A percentile compares a stretch with the other conserved stretches of the same genome.
Evolutionary conservation across 1,140 invertebrate genomes (phyloP).

Genomic region (Apolygus lucorum): DNA sequence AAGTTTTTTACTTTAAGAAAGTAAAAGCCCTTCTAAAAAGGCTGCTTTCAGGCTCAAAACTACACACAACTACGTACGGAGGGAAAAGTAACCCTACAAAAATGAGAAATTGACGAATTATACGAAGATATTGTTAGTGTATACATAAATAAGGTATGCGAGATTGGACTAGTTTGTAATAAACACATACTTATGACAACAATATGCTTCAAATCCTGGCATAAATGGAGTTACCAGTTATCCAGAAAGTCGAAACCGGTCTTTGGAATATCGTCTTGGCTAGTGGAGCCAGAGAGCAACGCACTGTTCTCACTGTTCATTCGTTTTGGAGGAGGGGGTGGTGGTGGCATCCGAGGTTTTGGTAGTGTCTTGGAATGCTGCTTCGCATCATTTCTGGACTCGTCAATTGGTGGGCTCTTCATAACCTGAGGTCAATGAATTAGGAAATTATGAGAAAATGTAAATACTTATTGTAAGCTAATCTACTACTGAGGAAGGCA

Average conservation of each 20-base stretch:
- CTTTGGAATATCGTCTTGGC: constrained; percentile 32
- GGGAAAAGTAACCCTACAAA: too few species aligned
- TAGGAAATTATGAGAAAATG: too few species aligned
- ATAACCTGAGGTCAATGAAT: too few species aligned
- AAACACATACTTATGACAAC: not conserved
- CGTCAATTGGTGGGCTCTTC: not conserved
- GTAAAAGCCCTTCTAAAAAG: too few species aligned
- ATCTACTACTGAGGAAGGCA: not conserved
- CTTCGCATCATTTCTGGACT: not conserved
- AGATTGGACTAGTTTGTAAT: not conserved
- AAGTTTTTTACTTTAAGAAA: too few species aligned
- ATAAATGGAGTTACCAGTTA: constrained; percentile 34
- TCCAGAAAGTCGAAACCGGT: constrained; percentile 34
- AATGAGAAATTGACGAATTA: too few species aligned
- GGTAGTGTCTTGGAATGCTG: constrained; percentile 21
- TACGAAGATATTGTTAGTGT: too few species aligned
- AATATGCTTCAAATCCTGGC: not conserved
- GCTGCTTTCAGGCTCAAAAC: too few species aligned
- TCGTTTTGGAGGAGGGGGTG: constrained; percentile 23
- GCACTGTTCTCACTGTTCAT: constrained; percentile 23
- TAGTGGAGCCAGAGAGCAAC: constrained; percentile 6
- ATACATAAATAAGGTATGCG: too few species aligned
- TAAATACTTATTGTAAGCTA: not conserved
- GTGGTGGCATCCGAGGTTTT: constrained; percentile 29
- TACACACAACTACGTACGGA: too few species aligned